Evolutionary conservation across 2,888 invertebrate species (phyloP), one percentile per base, ranked within the genome.

Genomic region (Pterostichus madidus): DNA sequence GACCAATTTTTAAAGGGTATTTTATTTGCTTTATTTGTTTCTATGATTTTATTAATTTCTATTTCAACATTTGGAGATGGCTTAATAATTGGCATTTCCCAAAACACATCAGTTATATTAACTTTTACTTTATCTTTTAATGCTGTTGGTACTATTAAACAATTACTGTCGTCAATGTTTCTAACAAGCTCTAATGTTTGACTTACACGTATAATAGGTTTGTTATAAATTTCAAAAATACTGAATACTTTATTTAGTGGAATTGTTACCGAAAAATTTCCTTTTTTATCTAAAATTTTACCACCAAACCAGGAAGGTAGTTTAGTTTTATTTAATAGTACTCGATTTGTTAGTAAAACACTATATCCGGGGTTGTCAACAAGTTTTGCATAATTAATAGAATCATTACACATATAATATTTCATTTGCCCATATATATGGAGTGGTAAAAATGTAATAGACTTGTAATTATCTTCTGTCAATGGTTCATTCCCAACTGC

Each of bases 191-290:
- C 56, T 8, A 56, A 5, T 56, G 56, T 8, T 17, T 56, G 56
- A 17, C 7, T 17, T 17, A 56, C 56, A 8, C 17, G 5, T 17
- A 56, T 8, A 8, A 56, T 56, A 56, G 56, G 56, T 56, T 56
- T 56, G 56, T 56, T 56, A 56, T 56, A 56, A 8, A 8, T 56
- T 56, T 56, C 56, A 56, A 56, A 56, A 8, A 24, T 24, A 24
- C 3, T 24, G 3, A 24, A 24, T 24, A 24, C 24, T 24, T 24
- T 24, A 24, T 24, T 24, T 24, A 24, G 24, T 24, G 24, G 24
- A 24, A 24, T 24, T 24, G 24, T 24, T 24, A 24, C 24, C 24
- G 24, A 24, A 24, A 24, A 24, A 24, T 2, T 24, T 24, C 24
- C 24, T 24, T 24, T 24, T 24, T 24, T 24, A 24, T 24, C 24